Evolutionary conservation across 2,888 invertebrate species (phyloP), one percentile per base, ranked within the genome.

Genomic region (Mimachlamys varia): DNA sequence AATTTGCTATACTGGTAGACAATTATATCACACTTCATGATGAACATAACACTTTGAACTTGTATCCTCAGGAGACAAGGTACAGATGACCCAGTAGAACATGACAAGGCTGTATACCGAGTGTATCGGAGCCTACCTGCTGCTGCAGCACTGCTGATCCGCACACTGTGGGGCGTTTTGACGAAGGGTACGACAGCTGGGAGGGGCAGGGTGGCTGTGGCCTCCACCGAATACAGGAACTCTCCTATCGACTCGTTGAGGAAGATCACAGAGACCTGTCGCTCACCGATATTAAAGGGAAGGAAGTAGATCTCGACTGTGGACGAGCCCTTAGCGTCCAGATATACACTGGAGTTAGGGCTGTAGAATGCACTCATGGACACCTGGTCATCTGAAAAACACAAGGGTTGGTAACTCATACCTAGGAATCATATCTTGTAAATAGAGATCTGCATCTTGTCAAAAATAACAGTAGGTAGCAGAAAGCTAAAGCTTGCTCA

Each of bases 171-270:
- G 38, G 93, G 91, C 10, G 94, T 93, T 62, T 95, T 95, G 15
- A 94, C 91, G 93, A 95, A 96, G 12, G 96, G 96, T 19, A 96
- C 94, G 12, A 93, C 91, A 87, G 95, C 94, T 10, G 96, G 95
- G 44, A 95, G 93, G 12, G 97, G 97, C 89, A 95, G 91, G 17
- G 92, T 92, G 27, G 96, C 95, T 38, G 92, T 95, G 33, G 96
- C 96, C 91, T 96, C 96, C 10, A 97, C 94, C 27, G 95, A 95
- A 93, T 96, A 96, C 44, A 96, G 92, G 92, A 97, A 96, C 94
- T 97, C 97, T 88, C 97, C 97, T 33, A 96, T 94, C 10, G 92
- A 91, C 90, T 96, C 96, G 91, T 96, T 96, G 88, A 95, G 92
- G 92, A 97, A 96, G 90, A 96, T 95, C 38, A 97, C 94, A 0